phyloP scores from a whole-genome alignment of 2,797 vertebrate genomes.

The Emydoidea blandingii region DNA sequence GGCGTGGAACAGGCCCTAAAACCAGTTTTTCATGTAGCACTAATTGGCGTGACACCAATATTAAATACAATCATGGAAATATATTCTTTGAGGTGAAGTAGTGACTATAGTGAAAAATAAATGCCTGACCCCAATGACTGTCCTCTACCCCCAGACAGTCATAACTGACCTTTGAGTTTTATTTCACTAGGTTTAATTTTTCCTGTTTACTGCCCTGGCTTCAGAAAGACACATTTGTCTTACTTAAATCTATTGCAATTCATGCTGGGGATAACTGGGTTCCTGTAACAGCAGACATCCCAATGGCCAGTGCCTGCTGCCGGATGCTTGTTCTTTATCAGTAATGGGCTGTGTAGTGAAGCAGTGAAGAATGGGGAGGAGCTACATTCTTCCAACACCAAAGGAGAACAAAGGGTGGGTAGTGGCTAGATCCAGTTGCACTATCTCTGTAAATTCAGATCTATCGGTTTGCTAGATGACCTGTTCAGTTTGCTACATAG shows the following conservation, averaged over 20 bases:
- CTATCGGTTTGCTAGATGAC: neutral
- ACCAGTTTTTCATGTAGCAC: conserved; percentile 23
- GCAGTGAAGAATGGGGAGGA: neutral
- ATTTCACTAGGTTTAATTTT: conserved; percentile 14
- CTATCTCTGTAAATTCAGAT: neutral
- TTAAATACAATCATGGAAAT: conserved; percentile 28
- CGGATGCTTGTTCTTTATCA: neutral
- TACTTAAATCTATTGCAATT: neutral
- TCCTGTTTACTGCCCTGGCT: neutral
- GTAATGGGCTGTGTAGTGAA: neutral
- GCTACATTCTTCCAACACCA: neutral
- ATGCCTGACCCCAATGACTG: neutral
- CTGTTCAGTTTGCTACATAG: neutral
- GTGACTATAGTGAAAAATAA: conserved; percentile 36
- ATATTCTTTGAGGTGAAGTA: conserved; percentile 9
- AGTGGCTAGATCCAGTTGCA: neutral
- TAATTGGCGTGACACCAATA: conserved; percentile 24
- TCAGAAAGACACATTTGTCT: neutral
- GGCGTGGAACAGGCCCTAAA: conserved; percentile 33
- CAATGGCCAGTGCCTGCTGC: neutral
- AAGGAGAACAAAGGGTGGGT: neutral
- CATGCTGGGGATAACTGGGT: accelerated
- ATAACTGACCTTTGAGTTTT: neutral
- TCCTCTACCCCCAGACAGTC: neutral
- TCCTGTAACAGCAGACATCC: neutral